Base-by-base conservation (phyloP, 2,113 vertebrate species). In the Melozone crissalis region DNA sequence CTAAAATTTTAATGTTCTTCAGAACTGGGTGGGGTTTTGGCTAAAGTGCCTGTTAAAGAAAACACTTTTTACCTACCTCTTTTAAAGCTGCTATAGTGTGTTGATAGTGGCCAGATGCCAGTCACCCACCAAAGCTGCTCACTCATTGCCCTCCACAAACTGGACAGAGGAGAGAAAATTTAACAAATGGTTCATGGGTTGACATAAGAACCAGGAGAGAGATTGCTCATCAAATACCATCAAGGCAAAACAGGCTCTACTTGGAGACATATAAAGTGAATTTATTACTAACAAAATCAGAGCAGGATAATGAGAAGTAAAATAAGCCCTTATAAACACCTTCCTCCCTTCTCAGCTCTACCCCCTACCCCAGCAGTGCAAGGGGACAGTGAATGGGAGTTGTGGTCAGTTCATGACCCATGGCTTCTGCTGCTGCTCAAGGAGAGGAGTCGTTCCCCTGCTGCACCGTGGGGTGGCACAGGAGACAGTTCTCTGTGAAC, bases 341-440 rank as follows among this genome's bases (percentile, higher is more conserved):
- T 71, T 43, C 4, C 28, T 58, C 9, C 14, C 23, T n/a, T 13
- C 55, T 23, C 46, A 35, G 31, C 8, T 61, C 24, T 51, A 49
- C 12, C 24, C 15, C 24, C 15, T 51, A 20, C 30, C 23, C 55
- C 44, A 43, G 54, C 54, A 28, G 79, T 12, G 13, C 51, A 31
- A 26, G 51, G 39, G 43, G 13, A 57, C 33, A 15, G 33, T 26
- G 33, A 67, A 26, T 46, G 41, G 21, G 23, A 6, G 31, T 33
- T 37, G 1, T 37, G 62, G 33, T 37, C 77, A 37, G 26, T 55
- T 46, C 51, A 30, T 55, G 20, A 44, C 3, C 4, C 0, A 0
- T 9, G 31, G 51, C 51, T 55, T 79, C 49, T 79, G 24, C 46
- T 5, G 3, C 37, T 79, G 76, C 61, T 54, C 37, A 8, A 15